Evolutionary conservation across 2,888 invertebrate species (phyloP).

Genomic region (Drosophila neonasuta): DNA sequence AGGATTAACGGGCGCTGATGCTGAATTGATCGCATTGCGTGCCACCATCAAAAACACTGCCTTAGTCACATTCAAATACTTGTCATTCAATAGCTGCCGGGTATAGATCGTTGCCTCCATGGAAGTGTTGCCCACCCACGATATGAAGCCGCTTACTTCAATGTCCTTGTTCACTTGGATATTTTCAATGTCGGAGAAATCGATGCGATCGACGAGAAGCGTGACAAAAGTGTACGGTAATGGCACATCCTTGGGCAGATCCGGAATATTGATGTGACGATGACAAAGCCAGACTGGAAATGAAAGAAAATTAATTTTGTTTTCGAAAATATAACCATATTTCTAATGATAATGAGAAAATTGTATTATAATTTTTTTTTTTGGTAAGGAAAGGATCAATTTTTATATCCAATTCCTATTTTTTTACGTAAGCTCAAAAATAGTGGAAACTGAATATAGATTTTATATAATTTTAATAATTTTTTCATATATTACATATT

Average conservation of each 20-base stretch:
- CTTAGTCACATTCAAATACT: constrained; percentile 82
- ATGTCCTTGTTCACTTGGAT: constrained; percentile 85
- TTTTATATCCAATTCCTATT: too few relatives aligned
- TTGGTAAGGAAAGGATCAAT: too few relatives aligned
- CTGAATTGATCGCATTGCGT: constrained; percentile 85
- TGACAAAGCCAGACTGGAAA: constrained; percentile 90
- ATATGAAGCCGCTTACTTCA: constrained; percentile 87
- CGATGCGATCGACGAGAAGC: constrained; percentile 88
- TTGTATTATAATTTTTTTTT: too few relatives aligned
- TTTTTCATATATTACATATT: too few relatives aligned
- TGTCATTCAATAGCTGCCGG: constrained; percentile 83
- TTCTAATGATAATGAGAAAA: too few relatives aligned
- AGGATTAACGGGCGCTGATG: constrained; percentile 84
- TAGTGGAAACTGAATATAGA: too few relatives aligned
- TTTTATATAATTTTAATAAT: too few relatives aligned
- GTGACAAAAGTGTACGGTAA: constrained; percentile 88
- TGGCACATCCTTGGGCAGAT: constrained; percentile 83
- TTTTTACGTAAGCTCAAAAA: too few relatives aligned
- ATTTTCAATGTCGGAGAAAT: constrained; percentile 80
- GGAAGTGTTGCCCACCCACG: constrained; percentile 88
- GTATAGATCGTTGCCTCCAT: constrained; percentile 89
- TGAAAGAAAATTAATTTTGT: constrained; percentile 83
- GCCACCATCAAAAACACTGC: constrained; percentile 89
- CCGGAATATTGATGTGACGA: constrained; percentile 86
- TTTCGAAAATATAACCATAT: too few relatives aligned